Evolutionary conservation across 35 echinoderm and acorn worm genomes (phyloP).

Genomic region (Eucidaris tribuloides): DNA sequence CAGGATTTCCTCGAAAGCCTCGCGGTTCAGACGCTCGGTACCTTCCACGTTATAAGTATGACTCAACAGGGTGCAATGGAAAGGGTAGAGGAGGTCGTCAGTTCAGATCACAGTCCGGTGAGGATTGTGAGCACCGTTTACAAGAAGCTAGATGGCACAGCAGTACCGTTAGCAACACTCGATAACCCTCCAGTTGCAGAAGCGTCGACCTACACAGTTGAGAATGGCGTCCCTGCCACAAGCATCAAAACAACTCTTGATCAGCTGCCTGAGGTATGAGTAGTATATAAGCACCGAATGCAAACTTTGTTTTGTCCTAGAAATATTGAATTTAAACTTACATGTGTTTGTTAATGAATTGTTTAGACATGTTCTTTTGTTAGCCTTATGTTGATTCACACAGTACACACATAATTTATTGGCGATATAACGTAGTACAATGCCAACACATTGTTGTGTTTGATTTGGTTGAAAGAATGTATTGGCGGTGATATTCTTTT

Average conservation of each 20-base stretch:
- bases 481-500: too few relatives aligned
- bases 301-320: too few relatives aligned
- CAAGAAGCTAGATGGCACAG: background rate
- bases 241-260: constrained; percentile 65
- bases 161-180: constrained; percentile 8
- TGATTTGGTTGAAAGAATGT: too few relatives aligned
- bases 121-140: constrained; percentile 34
- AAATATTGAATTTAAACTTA: too few relatives aligned
- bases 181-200: constrained; percentile 36
- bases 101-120: constrained; percentile 34
- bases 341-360: too few relatives aligned
- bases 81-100: constrained; percentile 61
- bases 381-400: too few relatives aligned
- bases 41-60: constrained; percentile 85
- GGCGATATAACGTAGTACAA: too few relatives aligned
- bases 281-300: too few relatives aligned
- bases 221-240: constrained; percentile 21
- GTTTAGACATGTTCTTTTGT: too few relatives aligned
- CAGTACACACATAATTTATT: too few relatives aligned
- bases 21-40: constrained; percentile 73
- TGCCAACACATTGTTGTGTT: too few relatives aligned
- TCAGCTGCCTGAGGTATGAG: constrained; percentile 34
- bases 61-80: constrained; percentile 65
- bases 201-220: constrained; percentile 5
- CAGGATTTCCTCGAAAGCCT: constrained; percentile 82